Percentiles rank a stretch among this genome's conserved stretches.
Conservation (phyloP, 2,797 vertebrate genomes). For the Artibeus lituratus region DNA sequence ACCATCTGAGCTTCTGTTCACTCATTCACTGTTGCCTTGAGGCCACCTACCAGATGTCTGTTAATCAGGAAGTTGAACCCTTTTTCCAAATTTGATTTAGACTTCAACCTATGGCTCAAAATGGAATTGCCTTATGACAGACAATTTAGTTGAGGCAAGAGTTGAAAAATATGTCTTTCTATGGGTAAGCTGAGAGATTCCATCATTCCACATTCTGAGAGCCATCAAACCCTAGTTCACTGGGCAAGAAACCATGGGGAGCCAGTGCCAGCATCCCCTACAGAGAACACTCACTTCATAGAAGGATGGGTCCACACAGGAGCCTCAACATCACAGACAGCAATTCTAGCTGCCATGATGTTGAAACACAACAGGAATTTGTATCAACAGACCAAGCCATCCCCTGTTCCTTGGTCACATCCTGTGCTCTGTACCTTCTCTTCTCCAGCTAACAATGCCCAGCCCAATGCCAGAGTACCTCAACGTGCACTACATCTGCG, state of each 20-base stretch:
- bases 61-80: background rate
- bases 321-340: background rate
- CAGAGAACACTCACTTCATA: background rate
- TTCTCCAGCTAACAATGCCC: constrained; percentile 91
- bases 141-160: background rate
- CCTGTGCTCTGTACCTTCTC: constrained; percentile 19
- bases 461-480: constrained; percentile 98
- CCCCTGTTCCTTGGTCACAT: background rate
- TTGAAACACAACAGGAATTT: background rate
- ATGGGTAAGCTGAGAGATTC: background rate
- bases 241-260: background rate
- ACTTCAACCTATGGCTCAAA: background rate
- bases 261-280: background rate
- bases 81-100: background rate
- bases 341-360: background rate
- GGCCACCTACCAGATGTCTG: background rate
- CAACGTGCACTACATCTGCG: constrained; percentile 99
- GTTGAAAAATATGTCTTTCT: background rate
- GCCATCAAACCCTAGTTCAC: background rate
- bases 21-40: background rate
- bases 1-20: background rate
- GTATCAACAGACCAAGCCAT: background rate
- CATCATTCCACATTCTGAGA: background rate
- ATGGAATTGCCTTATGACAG: background rate
- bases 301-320: background rate